These are phyloP conservation scores for Trissoscelio sp. DNA, from an alignment of 2,888 invertebrate genomes.

Conservation along the genomic window DNA sequence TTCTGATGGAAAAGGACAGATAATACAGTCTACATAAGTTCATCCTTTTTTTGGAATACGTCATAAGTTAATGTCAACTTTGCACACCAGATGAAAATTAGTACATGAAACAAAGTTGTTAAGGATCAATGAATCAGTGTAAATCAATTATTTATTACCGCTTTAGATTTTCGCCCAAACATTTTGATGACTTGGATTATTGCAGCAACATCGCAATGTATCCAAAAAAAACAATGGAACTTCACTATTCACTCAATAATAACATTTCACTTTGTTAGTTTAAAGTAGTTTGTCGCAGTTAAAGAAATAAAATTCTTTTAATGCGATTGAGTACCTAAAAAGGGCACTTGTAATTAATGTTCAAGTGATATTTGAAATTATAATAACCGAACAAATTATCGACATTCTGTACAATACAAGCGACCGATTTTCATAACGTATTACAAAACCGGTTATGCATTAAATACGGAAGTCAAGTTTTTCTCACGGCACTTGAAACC, in stretches of 20 bases:
- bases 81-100: no score
- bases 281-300: no score
- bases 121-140: no score
- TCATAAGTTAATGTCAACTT: no score
- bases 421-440: slow-evolving; percentile 30
- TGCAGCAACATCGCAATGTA: background rate
- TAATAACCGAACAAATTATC: slow-evolving; percentile 5
- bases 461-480: slow-evolving; percentile 53
- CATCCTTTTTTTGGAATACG: no score
- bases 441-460: slow-evolving; percentile 49
- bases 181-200: slow-evolving; percentile 17
- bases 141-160: no score
- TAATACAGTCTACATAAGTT: no score
- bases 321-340: no score
- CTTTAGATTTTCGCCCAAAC: slow-evolving; percentile 30
- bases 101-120: no score
- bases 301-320: no score
- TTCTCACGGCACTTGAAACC: slow-evolving; percentile 53
- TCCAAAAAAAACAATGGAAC: background rate
- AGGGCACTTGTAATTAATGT: background rate
- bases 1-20: no score
- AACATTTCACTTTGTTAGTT: background rate
- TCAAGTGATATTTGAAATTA: slow-evolving; percentile 22
- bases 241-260: background rate
- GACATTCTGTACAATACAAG: slow-evolving; percentile 17